Percentiles rank a stretch among this genome's conserved stretches.
These are phyloP conservation scores for Lutraria lutraria DNA, from an alignment of 2,888 invertebrate genomes.

Conservation along the genomic window DNA sequence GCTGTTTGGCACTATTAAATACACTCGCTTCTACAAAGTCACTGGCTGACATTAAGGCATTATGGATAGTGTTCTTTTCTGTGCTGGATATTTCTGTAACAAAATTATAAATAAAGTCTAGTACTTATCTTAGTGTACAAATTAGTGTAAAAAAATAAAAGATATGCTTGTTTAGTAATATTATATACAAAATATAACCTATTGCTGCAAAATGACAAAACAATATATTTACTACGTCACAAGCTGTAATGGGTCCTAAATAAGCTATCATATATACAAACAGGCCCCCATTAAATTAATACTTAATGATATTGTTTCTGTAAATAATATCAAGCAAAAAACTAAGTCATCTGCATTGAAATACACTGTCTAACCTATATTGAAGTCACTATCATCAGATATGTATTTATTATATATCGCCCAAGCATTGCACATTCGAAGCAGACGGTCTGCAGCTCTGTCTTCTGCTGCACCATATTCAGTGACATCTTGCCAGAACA, in stretches of 20 bases:
- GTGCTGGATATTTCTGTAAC: constrained; percentile 75
- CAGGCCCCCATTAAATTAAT: too few species aligned
- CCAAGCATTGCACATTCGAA: constrained; percentile 85
- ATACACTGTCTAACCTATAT: constrained; percentile 76
- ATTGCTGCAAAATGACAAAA: too few species aligned
- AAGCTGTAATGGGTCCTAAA: too few species aligned
- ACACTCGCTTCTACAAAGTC: constrained; percentile 83
- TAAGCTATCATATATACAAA: too few species aligned
- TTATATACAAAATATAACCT: too few species aligned
- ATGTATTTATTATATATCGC: constrained; percentile 85
- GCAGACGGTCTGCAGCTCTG: constrained; percentile 83
- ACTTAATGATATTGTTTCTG: too few species aligned
- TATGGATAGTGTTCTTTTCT: constrained; percentile 78
- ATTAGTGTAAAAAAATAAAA: too few species aligned
- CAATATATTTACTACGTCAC: too few species aligned
- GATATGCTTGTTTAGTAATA: too few species aligned
- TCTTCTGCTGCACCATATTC: constrained; percentile 85
- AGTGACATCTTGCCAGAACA: constrained; percentile 86
- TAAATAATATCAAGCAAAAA: too few species aligned
- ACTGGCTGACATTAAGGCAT: constrained; percentile 78
- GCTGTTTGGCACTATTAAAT: constrained; percentile 81
- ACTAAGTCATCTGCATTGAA: neutral
- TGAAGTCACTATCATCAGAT: constrained; percentile 76
- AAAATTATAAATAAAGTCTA: neutral
- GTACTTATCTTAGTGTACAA: too few species aligned